Evolutionary conservation across 2,113 vertebrate species (phyloP).

Genomic region (Felis catus): DNA sequence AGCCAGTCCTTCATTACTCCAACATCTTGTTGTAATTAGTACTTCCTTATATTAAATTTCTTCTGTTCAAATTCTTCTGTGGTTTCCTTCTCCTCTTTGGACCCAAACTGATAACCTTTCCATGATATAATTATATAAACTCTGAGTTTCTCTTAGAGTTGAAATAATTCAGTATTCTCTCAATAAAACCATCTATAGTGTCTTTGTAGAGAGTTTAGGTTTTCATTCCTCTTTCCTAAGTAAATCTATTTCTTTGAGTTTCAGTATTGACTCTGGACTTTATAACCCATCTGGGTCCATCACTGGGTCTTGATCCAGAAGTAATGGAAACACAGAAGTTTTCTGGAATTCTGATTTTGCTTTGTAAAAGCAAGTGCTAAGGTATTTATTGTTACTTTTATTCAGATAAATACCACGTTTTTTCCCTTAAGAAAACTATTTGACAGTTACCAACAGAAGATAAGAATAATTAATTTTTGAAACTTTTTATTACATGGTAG

Average conservation of each 20-base stretch:
- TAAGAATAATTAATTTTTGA: not conserved
- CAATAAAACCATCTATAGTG: not conserved
- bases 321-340: not conserved
- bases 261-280: not conserved
- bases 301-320: not conserved
- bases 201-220: not conserved
- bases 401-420: not conserved
- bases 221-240: not conserved
- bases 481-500: not conserved
- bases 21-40: not conserved
- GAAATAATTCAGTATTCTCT: not conserved
- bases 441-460: not conserved
- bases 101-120: not conserved
- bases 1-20: not conserved
- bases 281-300: not conserved
- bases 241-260: not conserved
- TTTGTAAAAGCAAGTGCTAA: not conserved
- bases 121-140: not conserved
- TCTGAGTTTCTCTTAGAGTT: not conserved
- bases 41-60: not conserved
- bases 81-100: not conserved
- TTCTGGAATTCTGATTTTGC: not conserved
- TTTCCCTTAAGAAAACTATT: not conserved
- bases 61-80: not conserved
- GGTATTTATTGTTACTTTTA: not conserved